Conservation (phyloP, 2,797 vertebrate genomes). For the Triplophysa yarkandensis region DNA sequence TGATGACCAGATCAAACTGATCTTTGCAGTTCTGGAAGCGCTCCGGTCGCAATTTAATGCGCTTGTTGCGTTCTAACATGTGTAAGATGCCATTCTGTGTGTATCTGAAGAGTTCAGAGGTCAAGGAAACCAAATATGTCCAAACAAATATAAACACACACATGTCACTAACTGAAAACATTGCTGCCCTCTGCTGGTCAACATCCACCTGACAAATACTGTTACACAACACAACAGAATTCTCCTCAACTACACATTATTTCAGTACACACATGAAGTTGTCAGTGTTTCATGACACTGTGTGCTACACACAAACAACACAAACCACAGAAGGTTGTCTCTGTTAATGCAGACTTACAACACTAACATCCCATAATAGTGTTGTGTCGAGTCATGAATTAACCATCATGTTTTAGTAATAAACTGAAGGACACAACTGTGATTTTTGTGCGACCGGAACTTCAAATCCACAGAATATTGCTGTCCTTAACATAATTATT, state of each 20-base stretch:
- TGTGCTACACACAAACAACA: no score
- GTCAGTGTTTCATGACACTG: no score
- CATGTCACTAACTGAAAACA: neutral
- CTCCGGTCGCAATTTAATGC: slow-evolving; percentile 94
- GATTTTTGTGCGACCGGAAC: neutral
- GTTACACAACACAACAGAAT: no score
- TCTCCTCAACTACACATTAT: no score
- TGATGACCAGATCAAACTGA: slow-evolving; percentile 95
- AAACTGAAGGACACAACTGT: neutral
- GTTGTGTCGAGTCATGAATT: no score
- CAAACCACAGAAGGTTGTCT: no score
- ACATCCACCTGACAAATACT: neutral
- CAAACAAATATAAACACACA: neutral
- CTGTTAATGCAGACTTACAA: neutral
- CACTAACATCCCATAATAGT: neutral
- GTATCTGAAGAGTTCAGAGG: slow-evolving; percentile 81
- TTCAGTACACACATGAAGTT: no score
- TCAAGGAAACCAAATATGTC: slow-evolving; percentile 71
- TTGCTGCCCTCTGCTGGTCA: neutral
- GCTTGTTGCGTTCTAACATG: slow-evolving; percentile 98
- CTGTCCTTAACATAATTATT: no score
- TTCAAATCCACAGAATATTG: neutral
- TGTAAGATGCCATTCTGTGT: slow-evolving; percentile 98
- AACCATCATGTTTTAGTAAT: neutral
- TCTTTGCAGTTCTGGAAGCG: slow-evolving; percentile 97